Conservation (phyloP, 2,888 invertebrate species). For the Acleris literana region DNA sequence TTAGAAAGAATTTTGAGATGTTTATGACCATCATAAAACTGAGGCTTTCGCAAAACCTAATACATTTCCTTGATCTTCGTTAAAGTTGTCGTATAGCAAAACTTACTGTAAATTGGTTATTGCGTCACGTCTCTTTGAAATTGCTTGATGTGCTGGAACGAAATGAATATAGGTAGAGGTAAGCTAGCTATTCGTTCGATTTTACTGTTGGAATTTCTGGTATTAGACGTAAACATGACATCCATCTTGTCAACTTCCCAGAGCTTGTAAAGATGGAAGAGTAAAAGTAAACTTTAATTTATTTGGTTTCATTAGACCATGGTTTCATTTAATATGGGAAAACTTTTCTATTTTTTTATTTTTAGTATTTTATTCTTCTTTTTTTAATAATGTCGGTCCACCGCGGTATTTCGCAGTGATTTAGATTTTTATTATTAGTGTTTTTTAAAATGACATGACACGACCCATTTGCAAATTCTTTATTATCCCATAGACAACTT, state of each 20-base stretch:
- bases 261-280: not conserved
- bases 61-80: conserved; percentile 6
- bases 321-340: no score
- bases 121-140: conserved; percentile 34
- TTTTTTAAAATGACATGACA: no score
- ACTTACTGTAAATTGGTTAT: conserved; percentile 29
- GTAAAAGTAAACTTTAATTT: no score
- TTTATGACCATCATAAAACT: conserved; percentile 18
- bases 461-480: no score
- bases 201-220: conserved; percentile 27
- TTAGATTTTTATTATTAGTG: no score
- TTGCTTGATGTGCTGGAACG: conserved; percentile 33
- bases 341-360: no score
- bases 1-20: conserved; percentile 23
- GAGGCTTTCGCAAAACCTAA: conserved; percentile 10
- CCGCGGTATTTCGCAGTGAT: no score
- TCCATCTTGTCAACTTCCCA: not conserved
- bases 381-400: no score
- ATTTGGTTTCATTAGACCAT: no score
- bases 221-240: conserved; percentile 3
- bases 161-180: conserved; percentile 21
- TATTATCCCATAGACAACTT: no score
- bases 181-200: conserved; percentile 18
- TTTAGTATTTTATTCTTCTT: no score
- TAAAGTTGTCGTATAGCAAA: conserved; percentile 20